phyloP scores from a whole-genome alignment of 35 echinoderm and acorn worm species.

The Heliocidaris erythrogramma region DNA sequence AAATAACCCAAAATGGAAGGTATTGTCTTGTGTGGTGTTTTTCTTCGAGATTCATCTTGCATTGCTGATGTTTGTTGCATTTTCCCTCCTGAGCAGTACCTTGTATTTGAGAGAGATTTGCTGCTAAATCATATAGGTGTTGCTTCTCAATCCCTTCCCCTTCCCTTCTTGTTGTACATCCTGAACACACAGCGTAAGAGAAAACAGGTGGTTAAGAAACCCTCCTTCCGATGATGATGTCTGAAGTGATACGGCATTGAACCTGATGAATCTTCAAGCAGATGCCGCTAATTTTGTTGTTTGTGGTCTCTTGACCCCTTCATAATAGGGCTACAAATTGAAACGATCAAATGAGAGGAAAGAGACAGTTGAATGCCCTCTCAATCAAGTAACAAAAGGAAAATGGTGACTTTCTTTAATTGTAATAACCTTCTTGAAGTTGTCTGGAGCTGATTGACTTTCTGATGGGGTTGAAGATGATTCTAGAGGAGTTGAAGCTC shows the following conservation, averaged over 20 bases:
- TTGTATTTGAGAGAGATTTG: background rate
- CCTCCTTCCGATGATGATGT: conserved; percentile 6
- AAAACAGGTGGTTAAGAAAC: background rate
- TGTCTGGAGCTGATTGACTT: background rate
- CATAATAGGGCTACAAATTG: background rate
- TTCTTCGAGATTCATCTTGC: background rate
- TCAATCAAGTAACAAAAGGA: background rate
- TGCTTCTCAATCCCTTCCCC: background rate
- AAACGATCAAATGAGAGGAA: background rate
- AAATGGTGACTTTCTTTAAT: background rate
- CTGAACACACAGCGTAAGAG: background rate
- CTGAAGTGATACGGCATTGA: background rate
- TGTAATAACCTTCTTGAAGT: background rate
- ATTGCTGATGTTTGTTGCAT: background rate
- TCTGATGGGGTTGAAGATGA: background rate
- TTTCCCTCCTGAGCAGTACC: background rate
- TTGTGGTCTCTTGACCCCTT: conserved; percentile 9
- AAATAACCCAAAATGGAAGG: too few relatives aligned
- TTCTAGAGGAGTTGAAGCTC: background rate
- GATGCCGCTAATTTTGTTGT: conserved; percentile 4
- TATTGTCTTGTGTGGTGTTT: background rate
- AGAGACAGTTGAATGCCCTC: background rate
- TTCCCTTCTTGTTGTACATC: background rate
- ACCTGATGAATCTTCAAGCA: conserved; percentile 1
- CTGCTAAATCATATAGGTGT: background rate